These are phyloP conservation scores for Ariolimax columbianus DNA, from an alignment of 2,888 invertebrate genomes.

Conservation along the genomic window DNA sequence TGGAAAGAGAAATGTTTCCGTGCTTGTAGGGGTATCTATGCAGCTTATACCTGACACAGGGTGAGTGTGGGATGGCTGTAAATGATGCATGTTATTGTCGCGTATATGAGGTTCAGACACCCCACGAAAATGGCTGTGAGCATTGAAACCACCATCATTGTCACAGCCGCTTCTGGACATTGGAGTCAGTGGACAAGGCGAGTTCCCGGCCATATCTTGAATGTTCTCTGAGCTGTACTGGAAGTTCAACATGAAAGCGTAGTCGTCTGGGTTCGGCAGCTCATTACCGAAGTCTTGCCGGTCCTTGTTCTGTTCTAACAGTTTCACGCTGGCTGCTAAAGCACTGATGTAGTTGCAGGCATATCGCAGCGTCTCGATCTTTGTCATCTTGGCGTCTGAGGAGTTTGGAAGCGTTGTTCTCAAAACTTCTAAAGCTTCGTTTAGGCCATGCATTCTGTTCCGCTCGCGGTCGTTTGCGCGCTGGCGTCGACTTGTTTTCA, in stretches of 20 bases:
- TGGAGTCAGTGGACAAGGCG: constrained; percentile 1
- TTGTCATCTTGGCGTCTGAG: constrained; percentile 80
- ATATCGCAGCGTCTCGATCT: constrained; percentile 86
- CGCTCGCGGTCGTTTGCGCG: constrained; percentile 84
- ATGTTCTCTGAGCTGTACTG: constrained; percentile 43
- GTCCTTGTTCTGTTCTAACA: constrained; percentile 50
- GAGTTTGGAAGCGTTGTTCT: constrained; percentile 81
- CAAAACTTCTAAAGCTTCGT: constrained; percentile 83
- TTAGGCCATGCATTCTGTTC: constrained; percentile 84
- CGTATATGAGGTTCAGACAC: background rate
- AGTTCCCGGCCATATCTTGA: background rate
- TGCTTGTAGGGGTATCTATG: background rate
- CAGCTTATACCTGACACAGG: background rate
- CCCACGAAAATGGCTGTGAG: background rate
- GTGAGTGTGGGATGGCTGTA: background rate
- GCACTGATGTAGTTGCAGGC: constrained; percentile 98
- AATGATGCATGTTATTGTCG: background rate
- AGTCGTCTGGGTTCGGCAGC: constrained; percentile 48
- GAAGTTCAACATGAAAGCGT: constrained; percentile 48
- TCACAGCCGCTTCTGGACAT: constrained; percentile 22
- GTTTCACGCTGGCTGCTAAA: constrained; percentile 81
- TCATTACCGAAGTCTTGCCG: background rate
- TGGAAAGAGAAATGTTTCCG: constrained; percentile 30
- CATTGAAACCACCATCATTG: background rate
- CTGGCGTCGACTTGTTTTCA: constrained; percentile 85